Conservation (phyloP, 2,113 vertebrate species). For the Catagonus wagneri region DNA sequence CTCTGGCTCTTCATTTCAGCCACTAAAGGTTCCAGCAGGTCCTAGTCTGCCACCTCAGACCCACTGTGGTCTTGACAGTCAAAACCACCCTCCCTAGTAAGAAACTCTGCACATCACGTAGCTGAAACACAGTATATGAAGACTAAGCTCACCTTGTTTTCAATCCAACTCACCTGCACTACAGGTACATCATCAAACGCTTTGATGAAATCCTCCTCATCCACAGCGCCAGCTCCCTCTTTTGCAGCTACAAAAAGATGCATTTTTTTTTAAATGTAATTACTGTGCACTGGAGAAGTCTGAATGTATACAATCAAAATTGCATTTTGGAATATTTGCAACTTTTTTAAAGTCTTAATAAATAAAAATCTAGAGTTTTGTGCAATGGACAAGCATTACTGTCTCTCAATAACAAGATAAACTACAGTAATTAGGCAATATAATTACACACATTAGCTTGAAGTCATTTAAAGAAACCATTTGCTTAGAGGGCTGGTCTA, state of each 20-base stretch:
- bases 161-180: conserved; percentile 89
- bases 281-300: conserved; percentile 1
- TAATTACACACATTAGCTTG: neutral
- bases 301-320: conserved; percentile 52
- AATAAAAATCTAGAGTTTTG: neutral
- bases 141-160: neutral
- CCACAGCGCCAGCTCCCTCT: conserved; percentile 96
- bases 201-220: conserved; percentile 98
- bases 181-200: conserved; percentile 97
- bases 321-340: conserved; percentile 54
- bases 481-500: neutral
- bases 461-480: neutral
- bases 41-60: neutral
- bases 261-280: conserved; percentile 59
- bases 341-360: conserved; percentile 31
- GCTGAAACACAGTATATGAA: neutral
- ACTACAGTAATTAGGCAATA: neutral
- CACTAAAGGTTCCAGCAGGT: neutral
- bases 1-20: neutral
- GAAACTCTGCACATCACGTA: neutral
- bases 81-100: neutral
- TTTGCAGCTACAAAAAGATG: conserved; percentile 88
- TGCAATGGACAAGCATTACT: neutral
- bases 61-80: neutral
- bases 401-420: conserved; percentile 38